Percentiles rank a stretch among this genome's conserved stretches.
Conservation (phyloP, 2,888 invertebrate species). For the Bruchidius siliquastri region DNA sequence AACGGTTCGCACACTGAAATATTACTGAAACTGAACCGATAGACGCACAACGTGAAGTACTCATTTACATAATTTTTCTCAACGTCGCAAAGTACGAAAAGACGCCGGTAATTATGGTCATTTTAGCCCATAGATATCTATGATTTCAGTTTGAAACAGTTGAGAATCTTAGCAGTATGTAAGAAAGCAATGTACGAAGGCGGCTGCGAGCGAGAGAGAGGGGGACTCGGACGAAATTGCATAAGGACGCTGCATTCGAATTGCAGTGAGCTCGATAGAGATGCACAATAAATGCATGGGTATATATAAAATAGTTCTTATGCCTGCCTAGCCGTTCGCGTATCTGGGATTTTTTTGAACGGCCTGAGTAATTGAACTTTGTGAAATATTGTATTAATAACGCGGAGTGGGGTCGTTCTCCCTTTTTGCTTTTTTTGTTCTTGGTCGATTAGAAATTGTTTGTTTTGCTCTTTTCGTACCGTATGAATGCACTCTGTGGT, state of each 20-base stretch:
- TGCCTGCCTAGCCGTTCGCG: constrained; percentile 24
- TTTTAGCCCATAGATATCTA: constrained; percentile 40
- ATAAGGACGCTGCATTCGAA: constrained; percentile 25
- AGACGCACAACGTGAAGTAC: background rate
- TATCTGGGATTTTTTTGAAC: constrained; percentile 26
- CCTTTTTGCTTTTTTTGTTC: constrained; percentile 1
- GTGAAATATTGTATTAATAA: constrained; percentile 28
- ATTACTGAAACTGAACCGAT: background rate
- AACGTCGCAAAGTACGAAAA: constrained; percentile 5
- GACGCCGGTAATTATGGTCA: constrained; percentile 25
- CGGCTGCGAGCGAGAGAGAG: constrained; percentile 17
- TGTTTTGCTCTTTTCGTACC: background rate
- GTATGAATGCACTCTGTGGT: background rate
- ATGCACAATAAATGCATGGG: constrained; percentile 26
- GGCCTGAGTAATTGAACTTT: constrained; percentile 28
- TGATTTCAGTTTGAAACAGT: constrained; percentile 44
- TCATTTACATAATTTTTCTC: constrained; percentile 7
- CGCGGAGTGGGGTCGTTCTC: constrained; percentile 7
- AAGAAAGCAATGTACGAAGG: constrained; percentile 40
- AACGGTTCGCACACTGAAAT: background rate
- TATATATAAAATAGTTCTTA: constrained; percentile 28
- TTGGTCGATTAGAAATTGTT: background rate
- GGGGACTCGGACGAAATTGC: constrained; percentile 28
- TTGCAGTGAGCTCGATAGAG: constrained; percentile 24
- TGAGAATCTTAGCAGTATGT: constrained; percentile 42